Base-by-base conservation (phyloP, 2,888 invertebrate species). In the Micropterix aruncella region DNA sequence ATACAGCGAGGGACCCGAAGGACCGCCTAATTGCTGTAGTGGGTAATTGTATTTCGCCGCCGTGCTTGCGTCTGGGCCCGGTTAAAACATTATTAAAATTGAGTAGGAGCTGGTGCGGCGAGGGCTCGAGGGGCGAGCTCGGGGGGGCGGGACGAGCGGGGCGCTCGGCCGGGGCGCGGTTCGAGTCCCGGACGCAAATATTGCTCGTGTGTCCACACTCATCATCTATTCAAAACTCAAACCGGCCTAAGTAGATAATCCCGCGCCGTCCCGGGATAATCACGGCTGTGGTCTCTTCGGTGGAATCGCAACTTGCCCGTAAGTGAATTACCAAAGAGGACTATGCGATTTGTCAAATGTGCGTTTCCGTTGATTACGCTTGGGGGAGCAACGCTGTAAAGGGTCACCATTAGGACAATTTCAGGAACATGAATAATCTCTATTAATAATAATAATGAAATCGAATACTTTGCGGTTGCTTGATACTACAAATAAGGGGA, bases 211-310 rank as follows among this genome's bases (percentile, higher is more conserved):
- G 48, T 48, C 48, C 46, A 46, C 41, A 46, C 45, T 48, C 48
- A 48, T 48, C 46, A 48, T 45, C 48, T 48, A 48, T 48, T 48
- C 48, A 48, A 44, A 46, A 48, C 46, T 46, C 46, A 46, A 48
- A 48, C 43, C 40, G 37, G 7, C 44, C 45, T 46, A 48, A 46
- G 48, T 46, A 46, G 46, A 46, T 48, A 48, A 48, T 46, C 46
- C 42, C 43, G 37, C 48, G 41, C 48, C 36, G 16, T 36, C 45
- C 18, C 40, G 40, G 36, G 16, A 18, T 36, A 39, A n/a, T 14
- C 44, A 27, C 27, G 18, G 38, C 19, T 18, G 41, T 37, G 40
- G 37, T 16, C 16, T 9, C 17, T 5, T 40, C 5, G 12, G 7
- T 12, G 12, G 27, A 27, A 27, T 27, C 27, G 5, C 27, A 27